Conservation (phyloP, 2,113 vertebrate genomes). For the Campylomormyrus tamandua region DNA sequence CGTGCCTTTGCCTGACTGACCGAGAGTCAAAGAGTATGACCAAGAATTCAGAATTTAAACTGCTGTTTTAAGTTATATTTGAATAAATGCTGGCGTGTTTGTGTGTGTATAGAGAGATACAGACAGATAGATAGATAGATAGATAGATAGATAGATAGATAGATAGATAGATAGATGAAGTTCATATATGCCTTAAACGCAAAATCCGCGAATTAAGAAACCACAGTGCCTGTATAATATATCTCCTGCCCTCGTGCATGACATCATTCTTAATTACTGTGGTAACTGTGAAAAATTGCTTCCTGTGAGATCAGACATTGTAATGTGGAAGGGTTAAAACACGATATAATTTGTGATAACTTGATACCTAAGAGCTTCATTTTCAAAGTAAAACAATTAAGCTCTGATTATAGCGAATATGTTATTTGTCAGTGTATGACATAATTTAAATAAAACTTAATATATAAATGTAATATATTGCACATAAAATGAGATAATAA, state of each 20-base stretch:
- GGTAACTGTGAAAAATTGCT: conserved; percentile 14
- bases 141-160: too few relatives aligned
- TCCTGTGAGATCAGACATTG: conserved; percentile 11
- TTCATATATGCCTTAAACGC: not conserved
- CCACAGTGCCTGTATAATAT: conserved; percentile 5
- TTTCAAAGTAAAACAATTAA: conserved; percentile 3
- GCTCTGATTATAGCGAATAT: not conserved
- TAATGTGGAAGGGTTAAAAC: conserved; percentile 6
- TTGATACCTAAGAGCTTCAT: conserved; percentile 8
- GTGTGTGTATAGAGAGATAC: too few relatives aligned
- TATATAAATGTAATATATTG: not conserved
- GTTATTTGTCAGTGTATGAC: not conserved
- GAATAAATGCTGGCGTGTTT: not conserved
- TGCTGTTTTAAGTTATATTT: not conserved
- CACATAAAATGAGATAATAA: not conserved
- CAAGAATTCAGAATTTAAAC: not conserved
- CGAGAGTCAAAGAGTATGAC: not conserved
- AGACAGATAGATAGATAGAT: too few relatives aligned
- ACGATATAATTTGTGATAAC: conserved; percentile 19
- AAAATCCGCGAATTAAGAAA: not conserved
- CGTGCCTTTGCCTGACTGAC: not conserved
- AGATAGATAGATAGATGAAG: not conserved
- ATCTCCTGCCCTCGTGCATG: not conserved
- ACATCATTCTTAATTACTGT: conserved; percentile 27
- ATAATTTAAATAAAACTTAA: too few relatives aligned